Evolutionary conservation across 2,888 invertebrate species (phyloP).

Genomic region (Polydesmus complanatus): DNA sequence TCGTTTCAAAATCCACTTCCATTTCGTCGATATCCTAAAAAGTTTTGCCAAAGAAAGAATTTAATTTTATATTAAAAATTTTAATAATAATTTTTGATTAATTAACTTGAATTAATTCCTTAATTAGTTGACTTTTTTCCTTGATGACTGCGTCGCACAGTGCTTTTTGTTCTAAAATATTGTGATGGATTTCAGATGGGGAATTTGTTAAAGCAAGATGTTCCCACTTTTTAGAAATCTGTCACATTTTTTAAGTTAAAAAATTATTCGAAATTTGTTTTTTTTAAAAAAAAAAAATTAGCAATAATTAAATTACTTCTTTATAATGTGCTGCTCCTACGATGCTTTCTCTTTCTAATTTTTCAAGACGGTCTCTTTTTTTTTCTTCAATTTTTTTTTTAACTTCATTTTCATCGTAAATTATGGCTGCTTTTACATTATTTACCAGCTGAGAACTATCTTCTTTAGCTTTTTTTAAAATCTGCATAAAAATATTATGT

Average conservation of each 20-base stretch:
- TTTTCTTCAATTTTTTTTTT: neutral
- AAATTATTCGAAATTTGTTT: neutral
- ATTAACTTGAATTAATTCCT: constrained; percentile 3
- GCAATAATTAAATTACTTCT: neutral
- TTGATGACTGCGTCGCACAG: constrained; percentile 11
- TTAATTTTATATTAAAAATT: neutral
- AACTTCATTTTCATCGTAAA: neutral
- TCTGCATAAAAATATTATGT: constrained; percentile 1
- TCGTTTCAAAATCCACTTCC: neutral
- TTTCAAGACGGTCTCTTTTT: neutral
- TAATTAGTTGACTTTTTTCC: constrained; percentile 9
- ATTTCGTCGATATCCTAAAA: neutral
- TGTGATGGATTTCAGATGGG: constrained; percentile 3
- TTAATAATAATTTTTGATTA: neutral
- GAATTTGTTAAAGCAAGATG: neutral
- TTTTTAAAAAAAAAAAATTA: neutral
- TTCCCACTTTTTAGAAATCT: constrained; percentile 12
- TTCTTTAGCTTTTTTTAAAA: neutral
- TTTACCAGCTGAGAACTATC: constrained; percentile 6
- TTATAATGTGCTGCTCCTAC: neutral
- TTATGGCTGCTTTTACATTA: constrained; percentile 6
- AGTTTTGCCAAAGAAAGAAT: neutral
- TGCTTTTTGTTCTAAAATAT: constrained; percentile 3
- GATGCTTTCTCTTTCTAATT: neutral
- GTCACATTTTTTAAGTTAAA: neutral